phyloP scores from a whole-genome alignment of 2,888 invertebrate species.

The Bellardia bayeri region DNA sequence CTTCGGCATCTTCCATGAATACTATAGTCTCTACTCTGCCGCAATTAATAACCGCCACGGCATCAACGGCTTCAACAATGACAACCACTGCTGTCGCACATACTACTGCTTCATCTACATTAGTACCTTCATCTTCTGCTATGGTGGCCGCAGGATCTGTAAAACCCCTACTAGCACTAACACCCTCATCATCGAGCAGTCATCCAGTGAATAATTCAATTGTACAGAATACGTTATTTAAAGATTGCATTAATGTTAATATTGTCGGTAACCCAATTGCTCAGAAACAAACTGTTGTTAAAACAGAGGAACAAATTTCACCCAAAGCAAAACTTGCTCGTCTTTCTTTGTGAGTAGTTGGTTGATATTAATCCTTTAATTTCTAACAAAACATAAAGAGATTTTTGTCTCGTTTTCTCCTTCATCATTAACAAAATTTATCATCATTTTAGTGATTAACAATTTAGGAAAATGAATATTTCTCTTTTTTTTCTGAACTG shows the following conservation, averaged over 20 bases:
- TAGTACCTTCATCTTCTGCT: slow-evolving; percentile 36
- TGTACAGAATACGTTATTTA: slow-evolving; percentile 56
- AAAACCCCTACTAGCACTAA: slow-evolving; percentile 37
- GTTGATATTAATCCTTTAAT: slow-evolving; percentile 80
- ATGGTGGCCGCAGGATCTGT: slow-evolving; percentile 5
- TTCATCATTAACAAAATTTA: slow-evolving; percentile 10
- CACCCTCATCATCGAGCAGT: slow-evolving; percentile 66
- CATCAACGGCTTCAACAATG: slow-evolving; percentile 66
- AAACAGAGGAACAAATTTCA: slow-evolving; percentile 82
- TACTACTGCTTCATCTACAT: slow-evolving; percentile 57
- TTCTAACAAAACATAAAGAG: slow-evolving; percentile 67
- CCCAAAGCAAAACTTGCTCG: slow-evolving; percentile 84
- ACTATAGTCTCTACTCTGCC: slow-evolving; percentile 40
- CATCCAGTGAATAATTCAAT: slow-evolving; percentile 64
- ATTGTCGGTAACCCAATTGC: slow-evolving; percentile 71
- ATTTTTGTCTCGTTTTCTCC: background rate
- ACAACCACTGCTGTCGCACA: slow-evolving; percentile 57
- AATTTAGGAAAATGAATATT: background rate
- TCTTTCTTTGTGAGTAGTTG: slow-evolving; percentile 85
- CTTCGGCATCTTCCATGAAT: slow-evolving; percentile 61
- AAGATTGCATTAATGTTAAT: slow-evolving; percentile 49
- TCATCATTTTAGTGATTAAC: background rate
- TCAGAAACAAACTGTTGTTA: slow-evolving; percentile 72
- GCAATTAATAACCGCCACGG: slow-evolving; percentile 61
- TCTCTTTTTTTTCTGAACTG: too few relatives aligned